Evolutionary conservation across 2,113 vertebrate genomes (phyloP).

Genomic region (Seriola quinqueradiata): DNA sequence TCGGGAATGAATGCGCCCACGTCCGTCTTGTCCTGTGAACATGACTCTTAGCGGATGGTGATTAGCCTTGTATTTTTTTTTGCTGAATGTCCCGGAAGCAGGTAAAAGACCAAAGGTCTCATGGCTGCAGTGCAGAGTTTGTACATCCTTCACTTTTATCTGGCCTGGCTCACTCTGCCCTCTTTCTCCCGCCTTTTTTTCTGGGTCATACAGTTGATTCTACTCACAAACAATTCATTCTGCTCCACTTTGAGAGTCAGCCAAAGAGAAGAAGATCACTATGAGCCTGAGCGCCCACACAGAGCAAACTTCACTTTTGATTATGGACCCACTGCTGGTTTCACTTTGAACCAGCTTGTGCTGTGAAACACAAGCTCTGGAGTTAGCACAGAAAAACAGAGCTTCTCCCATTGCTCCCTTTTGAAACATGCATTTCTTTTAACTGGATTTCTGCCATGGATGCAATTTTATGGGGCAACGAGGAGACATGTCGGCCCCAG

Average conservation of each 20-base stretch:
- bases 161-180: constrained; percentile 12
- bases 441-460: neutral
- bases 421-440: neutral
- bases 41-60: constrained; percentile 15
- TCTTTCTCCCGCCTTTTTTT: constrained; percentile 54
- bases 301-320: constrained; percentile 70
- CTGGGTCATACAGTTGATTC: constrained; percentile 68
- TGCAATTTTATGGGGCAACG: neutral
- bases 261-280: constrained; percentile 55
- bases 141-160: constrained; percentile 15
- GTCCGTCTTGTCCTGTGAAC: constrained; percentile 24
- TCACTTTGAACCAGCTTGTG: constrained; percentile 49
- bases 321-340: constrained; percentile 63
- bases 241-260: constrained; percentile 63
- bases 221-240: constrained; percentile 55
- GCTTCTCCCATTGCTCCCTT: constrained; percentile 5
- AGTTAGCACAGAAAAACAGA: neutral
- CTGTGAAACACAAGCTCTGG: constrained; percentile 20
- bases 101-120: constrained; percentile 15
- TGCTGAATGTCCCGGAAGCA: constrained; percentile 22
- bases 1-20: constrained; percentile 11
- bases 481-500: neutral
- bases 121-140: constrained; percentile 7
- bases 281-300: constrained; percentile 54
- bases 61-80: constrained; percentile 25